phyloP scores from a whole-genome alignment of 1,140 invertebrate species.

The Zaprionus kolodkinae region DNA sequence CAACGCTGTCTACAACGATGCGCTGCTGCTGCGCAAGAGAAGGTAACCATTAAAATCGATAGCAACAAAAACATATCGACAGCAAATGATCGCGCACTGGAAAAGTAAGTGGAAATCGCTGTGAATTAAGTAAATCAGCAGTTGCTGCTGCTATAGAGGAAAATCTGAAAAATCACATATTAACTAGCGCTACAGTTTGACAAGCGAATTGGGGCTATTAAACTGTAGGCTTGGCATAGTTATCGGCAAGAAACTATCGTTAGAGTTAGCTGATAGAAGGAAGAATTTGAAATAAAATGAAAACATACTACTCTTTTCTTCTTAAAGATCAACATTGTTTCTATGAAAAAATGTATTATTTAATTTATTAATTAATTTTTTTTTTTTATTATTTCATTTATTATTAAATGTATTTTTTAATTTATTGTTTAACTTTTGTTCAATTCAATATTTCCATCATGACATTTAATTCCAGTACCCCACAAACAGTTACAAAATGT shows the following conservation, averaged over 20 bases:
- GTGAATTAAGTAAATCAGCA: slow-evolving; percentile 5
- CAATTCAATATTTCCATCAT: too few species aligned
- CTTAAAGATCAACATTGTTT: too few species aligned
- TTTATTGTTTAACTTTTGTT: too few species aligned
- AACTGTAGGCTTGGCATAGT: neutral
- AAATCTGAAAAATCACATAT: neutral
- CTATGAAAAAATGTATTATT: too few species aligned
- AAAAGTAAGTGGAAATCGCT: slow-evolving; percentile 3
- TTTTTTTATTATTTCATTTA: too few species aligned
- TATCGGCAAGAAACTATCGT: too few species aligned
- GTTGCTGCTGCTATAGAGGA: neutral
- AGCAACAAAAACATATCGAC: neutral
- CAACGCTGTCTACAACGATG: neutral
- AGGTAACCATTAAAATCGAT: neutral
- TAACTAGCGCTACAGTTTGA: neutral
- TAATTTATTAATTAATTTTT: too few species aligned
- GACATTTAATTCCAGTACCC: too few species aligned
- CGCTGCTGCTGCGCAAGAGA: neutral
- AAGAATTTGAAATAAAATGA: too few species aligned
- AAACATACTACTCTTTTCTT: too few species aligned
- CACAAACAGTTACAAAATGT: too few species aligned
- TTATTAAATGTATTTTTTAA: too few species aligned
- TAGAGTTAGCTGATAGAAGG: neutral
- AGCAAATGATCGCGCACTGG: neutral
- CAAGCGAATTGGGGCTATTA: neutral